A percentile compares a stretch with the other conserved stretches of the same genome.
phyloP scores from a whole-genome alignment of 2,888 invertebrate genomes.

The Actias luna region DNA sequence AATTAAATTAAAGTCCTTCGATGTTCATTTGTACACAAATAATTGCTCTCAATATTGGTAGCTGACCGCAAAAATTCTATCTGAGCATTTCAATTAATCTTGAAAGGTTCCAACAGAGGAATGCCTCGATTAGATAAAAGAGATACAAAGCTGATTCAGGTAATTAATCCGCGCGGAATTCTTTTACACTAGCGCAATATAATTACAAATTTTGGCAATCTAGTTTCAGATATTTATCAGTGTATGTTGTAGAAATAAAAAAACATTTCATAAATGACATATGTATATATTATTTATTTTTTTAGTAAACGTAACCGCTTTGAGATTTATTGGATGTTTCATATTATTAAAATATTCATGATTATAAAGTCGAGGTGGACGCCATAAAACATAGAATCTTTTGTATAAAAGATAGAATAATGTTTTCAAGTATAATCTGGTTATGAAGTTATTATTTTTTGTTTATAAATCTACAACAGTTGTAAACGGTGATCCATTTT shows the following conservation, averaged over 20 bases:
- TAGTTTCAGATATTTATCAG: not conserved
- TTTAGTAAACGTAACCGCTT: too few relatives aligned
- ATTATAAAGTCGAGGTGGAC: too few relatives aligned
- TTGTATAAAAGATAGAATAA: too few relatives aligned
- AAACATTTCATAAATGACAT: too few relatives aligned
- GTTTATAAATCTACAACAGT: too few relatives aligned
- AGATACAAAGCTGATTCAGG: constrained; percentile 63
- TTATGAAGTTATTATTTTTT: too few relatives aligned
- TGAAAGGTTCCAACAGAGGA: constrained; percentile 53
- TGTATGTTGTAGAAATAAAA: not conserved
- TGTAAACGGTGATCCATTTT: too few relatives aligned
- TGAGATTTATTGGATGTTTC: too few relatives aligned
- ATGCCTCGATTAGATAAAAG: constrained; percentile 60
- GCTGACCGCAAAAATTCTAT: constrained; percentile 50
- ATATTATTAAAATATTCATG: too few relatives aligned
- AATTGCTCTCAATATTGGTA: constrained; percentile 18
- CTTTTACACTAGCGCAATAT: constrained; percentile 59
- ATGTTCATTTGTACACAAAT: not conserved
- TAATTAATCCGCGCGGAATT: constrained; percentile 70
- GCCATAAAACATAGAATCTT: too few relatives aligned
- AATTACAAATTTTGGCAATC: constrained; percentile 37
- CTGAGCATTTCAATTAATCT: constrained; percentile 64
- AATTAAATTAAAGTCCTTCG: not conserved
- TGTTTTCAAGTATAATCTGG: too few relatives aligned
- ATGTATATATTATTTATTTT: too few relatives aligned